Percentiles rank a stretch among this genome's conserved stretches.
These are phyloP conservation scores for Laticauda laticaudata DNA, from an alignment of 2,113 vertebrate genomes.

Conservation along the genomic window DNA sequence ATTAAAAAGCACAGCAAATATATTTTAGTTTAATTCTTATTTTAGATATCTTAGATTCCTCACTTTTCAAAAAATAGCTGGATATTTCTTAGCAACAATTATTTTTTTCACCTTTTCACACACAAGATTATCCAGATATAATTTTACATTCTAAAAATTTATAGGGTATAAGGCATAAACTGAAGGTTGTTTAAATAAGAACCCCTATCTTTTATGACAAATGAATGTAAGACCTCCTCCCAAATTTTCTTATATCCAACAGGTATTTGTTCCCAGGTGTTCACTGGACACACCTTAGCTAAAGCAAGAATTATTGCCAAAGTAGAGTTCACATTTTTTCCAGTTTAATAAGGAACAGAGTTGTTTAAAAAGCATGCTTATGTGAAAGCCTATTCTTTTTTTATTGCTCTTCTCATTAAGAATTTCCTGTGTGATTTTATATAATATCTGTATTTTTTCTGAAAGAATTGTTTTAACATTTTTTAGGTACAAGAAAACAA, in stretches of 20 bases:
- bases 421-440: slow-evolving; percentile 57
- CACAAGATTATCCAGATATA: slow-evolving; percentile 34
- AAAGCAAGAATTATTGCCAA: slow-evolving; percentile 28
- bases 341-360: background rate
- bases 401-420: slow-evolving; percentile 66
- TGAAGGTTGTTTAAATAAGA: slow-evolving; percentile 60
- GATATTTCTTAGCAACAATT: slow-evolving; percentile 7
- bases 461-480: slow-evolving; percentile 57
- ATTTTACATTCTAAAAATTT: background rate
- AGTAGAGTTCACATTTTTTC: background rate
- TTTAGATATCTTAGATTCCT: slow-evolving; percentile 19
- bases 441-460: slow-evolving; percentile 57
- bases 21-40: slow-evolving; percentile 42
- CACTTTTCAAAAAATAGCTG: slow-evolving; percentile 18
- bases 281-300: slow-evolving; percentile 54
- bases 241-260: slow-evolving; percentile 12
- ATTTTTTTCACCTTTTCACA: slow-evolving; percentile 29
- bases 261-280: slow-evolving; percentile 23
- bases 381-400: slow-evolving; percentile 50
- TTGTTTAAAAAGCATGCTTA: slow-evolving; percentile 52
- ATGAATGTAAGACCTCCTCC: slow-evolving; percentile 35
- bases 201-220: slow-evolving; percentile 56
- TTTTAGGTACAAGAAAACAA: slow-evolving; percentile 48
- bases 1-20: slow-evolving; percentile 55
- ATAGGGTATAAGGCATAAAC: slow-evolving; percentile 49